Conservation (phyloP, 2,113 vertebrate genomes). For the Leptobrachium ailaonicum region DNA sequence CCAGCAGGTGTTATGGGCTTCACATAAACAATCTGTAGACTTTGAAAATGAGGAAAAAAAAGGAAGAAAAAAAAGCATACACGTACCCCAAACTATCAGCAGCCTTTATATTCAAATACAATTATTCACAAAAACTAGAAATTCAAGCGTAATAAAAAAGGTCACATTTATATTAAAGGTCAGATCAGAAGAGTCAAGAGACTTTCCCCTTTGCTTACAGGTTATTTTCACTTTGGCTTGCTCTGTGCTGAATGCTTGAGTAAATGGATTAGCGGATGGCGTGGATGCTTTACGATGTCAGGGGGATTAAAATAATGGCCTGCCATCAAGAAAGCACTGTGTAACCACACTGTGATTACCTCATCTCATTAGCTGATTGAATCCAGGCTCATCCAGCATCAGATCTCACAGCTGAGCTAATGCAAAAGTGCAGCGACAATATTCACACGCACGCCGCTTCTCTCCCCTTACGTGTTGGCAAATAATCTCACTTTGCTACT, state of each 20-base stretch:
- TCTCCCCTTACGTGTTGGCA: not conserved
- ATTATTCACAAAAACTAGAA: too few relatives aligned
- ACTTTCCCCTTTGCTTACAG: too few relatives aligned
- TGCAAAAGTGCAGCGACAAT: not conserved
- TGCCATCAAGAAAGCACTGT: conserved; percentile 52
- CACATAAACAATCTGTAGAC: too few relatives aligned
- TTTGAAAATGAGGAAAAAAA: too few relatives aligned
- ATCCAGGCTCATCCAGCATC: conserved; percentile 41
- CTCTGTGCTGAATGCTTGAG: conserved; percentile 50
- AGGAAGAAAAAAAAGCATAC: too few relatives aligned
- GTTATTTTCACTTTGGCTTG: conserved; percentile 3
- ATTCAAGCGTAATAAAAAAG: too few relatives aligned
- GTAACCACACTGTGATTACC: conserved; percentile 61
- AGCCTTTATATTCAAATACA: too few relatives aligned
- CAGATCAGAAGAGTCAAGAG: too few relatives aligned
- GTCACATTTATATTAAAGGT: too few relatives aligned
- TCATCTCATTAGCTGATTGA: conserved; percentile 69
- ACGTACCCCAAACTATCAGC: too few relatives aligned
- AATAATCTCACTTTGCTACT: not conserved
- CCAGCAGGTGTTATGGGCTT: too few relatives aligned
- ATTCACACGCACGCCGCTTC: not conserved
- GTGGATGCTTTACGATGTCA: conserved; percentile 58
- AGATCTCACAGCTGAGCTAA: conserved; percentile 34
- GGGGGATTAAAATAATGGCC: conserved; percentile 64
- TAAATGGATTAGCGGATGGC: conserved; percentile 57